These are phyloP conservation scores for Pollenia amentaria DNA, from an alignment of 2,888 invertebrate species.

Conservation along the genomic window DNA sequence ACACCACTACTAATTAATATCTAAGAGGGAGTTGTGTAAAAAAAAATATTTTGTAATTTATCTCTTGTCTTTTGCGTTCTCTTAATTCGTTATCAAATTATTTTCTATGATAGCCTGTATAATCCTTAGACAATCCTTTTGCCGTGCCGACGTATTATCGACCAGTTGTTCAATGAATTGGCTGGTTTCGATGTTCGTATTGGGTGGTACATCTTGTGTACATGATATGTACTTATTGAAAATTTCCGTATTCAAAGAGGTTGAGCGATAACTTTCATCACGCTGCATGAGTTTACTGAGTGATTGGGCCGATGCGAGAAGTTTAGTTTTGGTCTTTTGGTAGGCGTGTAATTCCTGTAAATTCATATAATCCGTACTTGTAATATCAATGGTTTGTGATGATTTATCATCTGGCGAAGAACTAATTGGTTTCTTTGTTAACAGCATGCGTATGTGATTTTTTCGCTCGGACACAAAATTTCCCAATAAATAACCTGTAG, in stretches of 20 bases:
- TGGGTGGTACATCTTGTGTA: conserved; percentile 83
- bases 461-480: conserved; percentile 84
- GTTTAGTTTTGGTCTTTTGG: conserved; percentile 81
- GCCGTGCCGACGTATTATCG: conserved; percentile 82
- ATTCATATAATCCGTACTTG: conserved; percentile 80
- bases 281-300: conserved; percentile 79
- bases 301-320: conserved; percentile 80
- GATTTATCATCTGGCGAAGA: conserved; percentile 65
- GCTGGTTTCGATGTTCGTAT: conserved; percentile 81
- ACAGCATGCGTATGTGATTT: conserved; percentile 81
- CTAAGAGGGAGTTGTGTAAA: not conserved
- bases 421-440: conserved; percentile 76
- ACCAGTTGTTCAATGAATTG: conserved; percentile 82
- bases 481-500: conserved; percentile 83
- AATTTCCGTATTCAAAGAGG: conserved; percentile 82
- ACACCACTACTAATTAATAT: conserved; percentile 7
- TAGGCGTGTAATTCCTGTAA: conserved; percentile 82
- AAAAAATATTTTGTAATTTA: conserved; percentile 11
- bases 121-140: conserved; percentile 81
- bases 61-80: not conserved
- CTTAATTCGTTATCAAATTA: conserved; percentile 80
- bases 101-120: conserved; percentile 82
- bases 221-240: conserved; percentile 83
- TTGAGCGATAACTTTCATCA: conserved; percentile 80
- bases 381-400: conserved; percentile 77